Evolutionary conservation across 2,113 vertebrate species (phyloP).

Genomic region (Perca schrenkii): DNA sequence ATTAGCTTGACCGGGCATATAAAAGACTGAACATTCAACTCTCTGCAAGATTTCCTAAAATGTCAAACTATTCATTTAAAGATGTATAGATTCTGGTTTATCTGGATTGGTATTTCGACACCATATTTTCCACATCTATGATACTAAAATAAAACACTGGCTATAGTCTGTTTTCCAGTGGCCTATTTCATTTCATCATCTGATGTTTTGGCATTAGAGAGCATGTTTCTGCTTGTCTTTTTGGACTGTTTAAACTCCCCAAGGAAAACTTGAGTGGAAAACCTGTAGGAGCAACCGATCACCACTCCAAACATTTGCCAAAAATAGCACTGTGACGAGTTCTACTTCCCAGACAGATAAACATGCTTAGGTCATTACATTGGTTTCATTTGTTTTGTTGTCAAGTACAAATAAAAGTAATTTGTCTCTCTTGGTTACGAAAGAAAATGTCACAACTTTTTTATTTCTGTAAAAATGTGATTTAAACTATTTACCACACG

Average conservation of each 20-base stretch:
- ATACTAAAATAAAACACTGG: background rate
- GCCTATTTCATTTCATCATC: background rate
- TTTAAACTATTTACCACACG: slow-evolving; percentile 62
- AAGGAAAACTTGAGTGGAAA: slow-evolving; percentile 38
- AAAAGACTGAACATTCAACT: too few relatives aligned
- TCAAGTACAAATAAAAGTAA: background rate
- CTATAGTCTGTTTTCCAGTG: background rate
- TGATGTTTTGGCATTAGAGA: slow-evolving; percentile 35
- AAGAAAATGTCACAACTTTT: background rate
- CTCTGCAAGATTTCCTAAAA: background rate
- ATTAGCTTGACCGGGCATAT: too few relatives aligned
- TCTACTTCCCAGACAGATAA: background rate
- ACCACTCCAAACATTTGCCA: background rate
- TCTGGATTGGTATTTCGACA: background rate
- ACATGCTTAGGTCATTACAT: background rate
- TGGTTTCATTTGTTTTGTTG: background rate
- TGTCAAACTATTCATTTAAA: background rate
- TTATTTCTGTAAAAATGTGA: background rate
- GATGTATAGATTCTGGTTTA: background rate
- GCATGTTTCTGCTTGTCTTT: slow-evolving; percentile 17
- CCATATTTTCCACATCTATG: background rate
- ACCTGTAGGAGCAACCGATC: slow-evolving; percentile 1
- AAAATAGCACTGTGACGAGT: background rate
- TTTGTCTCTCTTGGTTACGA: background rate
- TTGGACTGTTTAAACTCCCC: slow-evolving; percentile 37